phyloP scores from a whole-genome alignment of 2,113 vertebrate genomes.

The Datnioides undecimradiatus region DNA sequence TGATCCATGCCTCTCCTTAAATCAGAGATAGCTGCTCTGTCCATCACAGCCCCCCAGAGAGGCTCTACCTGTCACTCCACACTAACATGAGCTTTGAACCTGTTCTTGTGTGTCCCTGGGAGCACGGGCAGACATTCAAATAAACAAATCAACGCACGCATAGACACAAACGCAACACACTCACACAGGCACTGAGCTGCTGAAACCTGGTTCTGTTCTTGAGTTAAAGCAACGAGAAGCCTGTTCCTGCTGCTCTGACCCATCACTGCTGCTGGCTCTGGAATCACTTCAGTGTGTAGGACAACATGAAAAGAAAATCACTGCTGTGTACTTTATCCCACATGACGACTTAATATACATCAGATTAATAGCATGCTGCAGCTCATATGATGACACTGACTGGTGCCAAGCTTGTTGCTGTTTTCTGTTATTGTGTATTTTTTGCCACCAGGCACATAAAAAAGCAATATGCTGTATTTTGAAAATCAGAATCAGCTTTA shows the following conservation, averaged over 20 bases:
- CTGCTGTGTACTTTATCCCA: not conserved
- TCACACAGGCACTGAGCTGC: slow-evolving; percentile 3
- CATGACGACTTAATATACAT: slow-evolving; percentile 25
- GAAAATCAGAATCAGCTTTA: no score
- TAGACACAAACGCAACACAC: slow-evolving; percentile 1
- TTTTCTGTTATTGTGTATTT: not conserved
- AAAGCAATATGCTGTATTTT: slow-evolving; percentile 1
- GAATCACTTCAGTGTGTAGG: slow-evolving; percentile 34
- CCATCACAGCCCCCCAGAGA: slow-evolving; percentile 76
- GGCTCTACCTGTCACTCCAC: slow-evolving; percentile 76
- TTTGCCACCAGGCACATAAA: not conserved
- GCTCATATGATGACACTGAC: not conserved
- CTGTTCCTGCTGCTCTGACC: not conserved
- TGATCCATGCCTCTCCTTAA: slow-evolving; percentile 71
- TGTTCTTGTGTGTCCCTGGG: slow-evolving; percentile 36
- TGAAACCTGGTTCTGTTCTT: slow-evolving; percentile 26
- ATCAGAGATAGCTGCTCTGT: slow-evolving; percentile 76
- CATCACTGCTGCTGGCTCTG: slow-evolving; percentile 1
- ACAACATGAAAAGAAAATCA: slow-evolving; percentile 36
- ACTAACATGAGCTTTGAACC: slow-evolving; percentile 70
- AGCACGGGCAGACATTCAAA: slow-evolving; percentile 57
- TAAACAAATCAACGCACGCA: slow-evolving; percentile 58
- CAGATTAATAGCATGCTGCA: slow-evolving; percentile 7
- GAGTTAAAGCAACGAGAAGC: slow-evolving; percentile 36
- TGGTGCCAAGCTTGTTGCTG: not conserved